These are phyloP conservation scores for Furcula furcula DNA, from an alignment of 2,888 invertebrate genomes.

Conservation along the genomic window DNA sequence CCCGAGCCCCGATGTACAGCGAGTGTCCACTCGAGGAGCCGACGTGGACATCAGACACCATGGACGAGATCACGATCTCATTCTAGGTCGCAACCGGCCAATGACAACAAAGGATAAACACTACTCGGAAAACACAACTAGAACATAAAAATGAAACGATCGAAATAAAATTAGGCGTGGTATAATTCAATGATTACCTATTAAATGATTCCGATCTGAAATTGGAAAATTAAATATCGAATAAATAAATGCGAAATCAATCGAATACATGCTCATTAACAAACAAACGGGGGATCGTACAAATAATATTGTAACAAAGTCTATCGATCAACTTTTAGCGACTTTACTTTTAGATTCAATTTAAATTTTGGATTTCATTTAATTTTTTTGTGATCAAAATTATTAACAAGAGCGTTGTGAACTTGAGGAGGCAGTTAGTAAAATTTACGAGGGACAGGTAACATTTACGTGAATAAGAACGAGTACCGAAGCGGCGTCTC, in stretches of 20 bases:
- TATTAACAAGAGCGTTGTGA: slow-evolving; percentile 9
- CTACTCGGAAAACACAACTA: slow-evolving; percentile 68
- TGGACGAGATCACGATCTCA: slow-evolving; percentile 49
- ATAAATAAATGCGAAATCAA: slow-evolving; percentile 58
- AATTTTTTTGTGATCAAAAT: slow-evolving; percentile 5
- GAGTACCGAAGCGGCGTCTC: no score
- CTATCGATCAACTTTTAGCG: slow-evolving; percentile 6
- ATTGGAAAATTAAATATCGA: slow-evolving; percentile 73
- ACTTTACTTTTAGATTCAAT: slow-evolving; percentile 7
- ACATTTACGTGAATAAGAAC: no score
- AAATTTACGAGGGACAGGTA: no score
- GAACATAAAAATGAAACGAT: slow-evolving; percentile 36
- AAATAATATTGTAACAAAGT: slow-evolving; percentile 8
- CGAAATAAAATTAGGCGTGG: slow-evolving; percentile 52
- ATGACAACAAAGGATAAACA: slow-evolving; percentile 52
- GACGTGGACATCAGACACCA: slow-evolving; percentile 46
- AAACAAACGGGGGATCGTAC: slow-evolving; percentile 28
- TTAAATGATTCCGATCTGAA: slow-evolving; percentile 83
- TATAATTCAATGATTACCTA: slow-evolving; percentile 76
- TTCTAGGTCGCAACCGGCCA: slow-evolving; percentile 45
- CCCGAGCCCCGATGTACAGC: slow-evolving; percentile 22
- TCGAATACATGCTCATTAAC: slow-evolving; percentile 44
- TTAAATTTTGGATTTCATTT: slow-evolving; percentile 1
- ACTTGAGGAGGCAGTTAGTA: no score
- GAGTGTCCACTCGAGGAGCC: slow-evolving; percentile 33